Evolutionary conservation across 2,888 invertebrate species (phyloP), one percentile per base, ranked within the genome.

Genomic region (Amphipoea lucens): DNA sequence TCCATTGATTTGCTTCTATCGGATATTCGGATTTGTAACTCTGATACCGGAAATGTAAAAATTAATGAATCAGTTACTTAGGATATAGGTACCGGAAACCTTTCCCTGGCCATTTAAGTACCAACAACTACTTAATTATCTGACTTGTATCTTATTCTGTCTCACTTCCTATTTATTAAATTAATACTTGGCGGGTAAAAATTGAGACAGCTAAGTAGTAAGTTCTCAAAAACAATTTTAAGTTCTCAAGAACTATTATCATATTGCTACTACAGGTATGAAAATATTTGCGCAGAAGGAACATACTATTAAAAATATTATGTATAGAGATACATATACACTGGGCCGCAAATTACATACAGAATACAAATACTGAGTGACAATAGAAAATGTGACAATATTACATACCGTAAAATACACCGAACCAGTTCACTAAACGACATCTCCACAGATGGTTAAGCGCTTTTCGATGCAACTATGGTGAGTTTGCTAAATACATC

Each of bases 1-100:
- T 9, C 23, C 23, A 57, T 57, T 57, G 23, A 57, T 57, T 57
- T 57, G 23, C 23, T 57, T 23, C 23, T 23, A 40, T 40, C 40
- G 4, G 40, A 40, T 40, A 5, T 40, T n/a, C n/a, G n/a, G n/a
- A n/a, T n/a, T 40, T 40, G 40, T 40, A 4, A 45, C 63, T 42
- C 17, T n/a, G 36, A 54, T n/a, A 23, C 12, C 65, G 17, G 29
- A 65, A 76, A 42, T 45, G 5, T 45, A 65, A 51, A 78, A 29
- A 17, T 23, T 1, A 78, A 78, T 68, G 23, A 45, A 79, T 68
- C 6, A 23, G 9, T 36, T 42, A 23, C 54, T 65, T n/a, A 54
- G 29, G 57, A 57, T 20, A n/a, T 42, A 36, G 60, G 42, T 67
- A 54, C 42, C 48, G 60, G 70, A 57, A 81, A 51, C 20, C 9